Conservation (phyloP, 1,140 invertebrate genomes). For the Tetraneura akinire region DNA sequence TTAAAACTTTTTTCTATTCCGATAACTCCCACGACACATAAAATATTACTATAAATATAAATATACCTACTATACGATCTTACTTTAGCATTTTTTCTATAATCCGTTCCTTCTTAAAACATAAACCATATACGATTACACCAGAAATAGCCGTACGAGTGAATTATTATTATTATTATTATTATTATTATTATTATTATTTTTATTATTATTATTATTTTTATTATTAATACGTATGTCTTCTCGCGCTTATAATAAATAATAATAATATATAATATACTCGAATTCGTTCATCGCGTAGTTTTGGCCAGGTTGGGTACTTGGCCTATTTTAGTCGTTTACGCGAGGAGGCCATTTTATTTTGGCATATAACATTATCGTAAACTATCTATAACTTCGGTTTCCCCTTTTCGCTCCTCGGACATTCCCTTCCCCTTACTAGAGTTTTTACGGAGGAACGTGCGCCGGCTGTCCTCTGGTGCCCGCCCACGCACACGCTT, state of each 20-base stretch:
- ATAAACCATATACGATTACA: not conserved
- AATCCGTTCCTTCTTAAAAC: too few species aligned
- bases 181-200: too few species aligned
- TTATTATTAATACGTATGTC: too few species aligned
- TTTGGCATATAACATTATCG: slow-evolving; percentile 49
- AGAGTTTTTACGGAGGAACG: not conserved
- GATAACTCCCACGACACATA: too few species aligned
- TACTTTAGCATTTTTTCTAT: too few species aligned
- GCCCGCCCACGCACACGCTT: slow-evolving; percentile 35
- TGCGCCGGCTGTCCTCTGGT: not conserved
- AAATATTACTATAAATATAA: too few species aligned
- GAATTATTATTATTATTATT: too few species aligned
- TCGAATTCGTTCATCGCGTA: not conserved
- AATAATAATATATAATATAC: too few species aligned
- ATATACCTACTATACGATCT: too few species aligned
- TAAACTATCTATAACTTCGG: slow-evolving; percentile 38
- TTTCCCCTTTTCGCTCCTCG: slow-evolving; percentile 12
- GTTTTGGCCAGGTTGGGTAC: slow-evolving; percentile 47
- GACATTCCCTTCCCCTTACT: not conserved
- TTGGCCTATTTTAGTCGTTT: slow-evolving; percentile 47
- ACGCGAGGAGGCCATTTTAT: slow-evolving; percentile 42
- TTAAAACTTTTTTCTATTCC: too few species aligned
- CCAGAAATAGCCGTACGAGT: slow-evolving; percentile 27
- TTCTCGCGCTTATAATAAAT: too few species aligned
- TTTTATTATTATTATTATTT: too few species aligned